phyloP scores from a whole-genome alignment of 2,888 invertebrate species.

The Eulithis prunata region DNA sequence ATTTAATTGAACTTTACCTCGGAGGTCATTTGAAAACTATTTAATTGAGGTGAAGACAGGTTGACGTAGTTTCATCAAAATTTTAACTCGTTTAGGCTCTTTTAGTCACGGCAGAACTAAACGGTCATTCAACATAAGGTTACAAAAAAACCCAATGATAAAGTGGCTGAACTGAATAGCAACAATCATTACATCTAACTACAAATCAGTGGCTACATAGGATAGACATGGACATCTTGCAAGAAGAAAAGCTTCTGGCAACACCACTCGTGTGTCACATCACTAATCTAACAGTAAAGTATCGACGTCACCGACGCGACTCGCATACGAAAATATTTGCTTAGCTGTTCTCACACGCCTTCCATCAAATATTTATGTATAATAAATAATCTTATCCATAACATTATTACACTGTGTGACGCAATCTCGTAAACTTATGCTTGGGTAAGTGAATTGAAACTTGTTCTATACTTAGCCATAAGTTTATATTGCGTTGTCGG shows the following conservation, averaged over 20 bases:
- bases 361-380: slow-evolving; percentile 34
- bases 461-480: background rate
- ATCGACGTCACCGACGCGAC: slow-evolving; percentile 22
- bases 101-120: background rate
- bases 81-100: background rate
- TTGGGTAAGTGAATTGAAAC: slow-evolving; percentile 32
- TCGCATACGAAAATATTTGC: slow-evolving; percentile 36
- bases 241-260: too few relatives aligned
- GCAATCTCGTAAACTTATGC: slow-evolving; percentile 30
- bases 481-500: too few relatives aligned
- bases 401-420: slow-evolving; percentile 25
- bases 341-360: slow-evolving; percentile 31
- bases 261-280: slow-evolving; percentile 15
- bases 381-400: slow-evolving; percentile 22
- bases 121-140: too few relatives aligned
- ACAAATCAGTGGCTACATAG: too few relatives aligned
- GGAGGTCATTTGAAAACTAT: slow-evolving; percentile 6
- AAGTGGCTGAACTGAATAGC: too few relatives aligned
- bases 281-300: slow-evolving; percentile 27
- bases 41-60: background rate
- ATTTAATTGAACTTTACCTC: background rate
- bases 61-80: background rate
- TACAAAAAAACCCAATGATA: too few relatives aligned
- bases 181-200: too few relatives aligned
- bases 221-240: too few relatives aligned